Conservation (phyloP, 2,888 invertebrate genomes). For the Oxycera nigricornis region DNA sequence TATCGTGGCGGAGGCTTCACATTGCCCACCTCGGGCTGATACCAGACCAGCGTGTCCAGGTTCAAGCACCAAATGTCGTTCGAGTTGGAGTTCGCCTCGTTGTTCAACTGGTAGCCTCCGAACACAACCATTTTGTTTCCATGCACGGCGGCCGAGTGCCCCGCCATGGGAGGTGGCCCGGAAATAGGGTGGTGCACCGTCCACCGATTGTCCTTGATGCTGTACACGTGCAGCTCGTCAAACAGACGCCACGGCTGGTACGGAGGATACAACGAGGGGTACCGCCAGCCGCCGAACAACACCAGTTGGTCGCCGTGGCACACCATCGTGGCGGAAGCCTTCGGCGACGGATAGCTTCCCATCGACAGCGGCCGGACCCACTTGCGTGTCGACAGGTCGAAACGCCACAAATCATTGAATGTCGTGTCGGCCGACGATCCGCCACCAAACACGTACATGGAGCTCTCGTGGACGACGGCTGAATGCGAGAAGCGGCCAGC, state of each 20-base stretch:
- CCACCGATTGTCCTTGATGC: conserved; percentile 83
- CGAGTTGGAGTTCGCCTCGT: conserved; percentile 65
- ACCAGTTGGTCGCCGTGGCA: conserved; percentile 82
- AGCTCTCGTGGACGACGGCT: conserved; percentile 81
- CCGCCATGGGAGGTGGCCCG: conserved; percentile 71
- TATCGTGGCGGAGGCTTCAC: conserved; percentile 83
- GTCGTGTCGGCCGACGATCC: conserved; percentile 93
- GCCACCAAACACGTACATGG: conserved; percentile 95
- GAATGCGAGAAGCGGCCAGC: conserved; percentile 93
- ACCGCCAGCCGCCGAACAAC: conserved; percentile 95
- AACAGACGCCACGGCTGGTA: conserved; percentile 88
- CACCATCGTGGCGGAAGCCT: conserved; percentile 94
- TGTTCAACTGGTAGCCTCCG: conserved; percentile 70
- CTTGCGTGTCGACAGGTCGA: conserved; percentile 83
- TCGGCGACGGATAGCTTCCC: conserved; percentile 92
- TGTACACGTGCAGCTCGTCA: conserved; percentile 90
- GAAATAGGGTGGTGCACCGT: conserved; percentile 53
- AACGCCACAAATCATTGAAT: conserved; percentile 95
- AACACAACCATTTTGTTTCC: conserved; percentile 84
- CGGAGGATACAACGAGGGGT: conserved; percentile 84
- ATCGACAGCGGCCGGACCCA: conserved; percentile 86
- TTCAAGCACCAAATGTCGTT: conserved; percentile 92
- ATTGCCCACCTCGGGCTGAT: conserved; percentile 73
- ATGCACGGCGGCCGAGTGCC: conserved; percentile 90
- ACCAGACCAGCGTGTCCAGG: conserved; percentile 78